Percentiles rank a stretch among this genome's conserved stretches.
Conservation (phyloP, 2,113 vertebrate species). For the Psilopogon haemacephalus region DNA sequence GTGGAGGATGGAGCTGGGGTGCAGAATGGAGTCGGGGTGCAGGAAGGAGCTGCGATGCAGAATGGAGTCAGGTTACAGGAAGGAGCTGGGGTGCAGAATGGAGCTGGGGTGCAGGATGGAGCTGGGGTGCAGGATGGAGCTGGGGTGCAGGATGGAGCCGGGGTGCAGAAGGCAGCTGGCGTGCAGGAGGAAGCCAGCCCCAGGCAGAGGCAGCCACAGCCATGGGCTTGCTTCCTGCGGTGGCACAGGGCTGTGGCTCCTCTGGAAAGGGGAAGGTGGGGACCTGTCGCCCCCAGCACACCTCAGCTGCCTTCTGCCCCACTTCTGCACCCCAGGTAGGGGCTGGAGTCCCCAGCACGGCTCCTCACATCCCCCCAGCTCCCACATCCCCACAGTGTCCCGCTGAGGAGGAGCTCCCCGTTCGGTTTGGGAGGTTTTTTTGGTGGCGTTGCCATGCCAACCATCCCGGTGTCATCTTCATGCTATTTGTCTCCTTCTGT, state of each 20-base stretch:
- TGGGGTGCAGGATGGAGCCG: accelerated
- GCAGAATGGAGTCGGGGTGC: no score
- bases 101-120: background rate
- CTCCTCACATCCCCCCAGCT: background rate
- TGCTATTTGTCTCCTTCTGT: background rate
- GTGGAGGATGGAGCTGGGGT: no score
- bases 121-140: background rate
- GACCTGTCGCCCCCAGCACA: accelerated
- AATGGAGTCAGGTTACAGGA: no score
- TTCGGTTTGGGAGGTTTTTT: background rate
- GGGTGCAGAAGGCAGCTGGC: background rate
- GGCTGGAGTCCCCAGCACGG: background rate
- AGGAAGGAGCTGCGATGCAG: no score
- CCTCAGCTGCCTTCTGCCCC: background rate
- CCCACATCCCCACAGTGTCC: background rate
- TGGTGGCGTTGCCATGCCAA: constrained; percentile 16
- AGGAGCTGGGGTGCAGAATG: no score
- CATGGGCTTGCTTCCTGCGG: background rate
- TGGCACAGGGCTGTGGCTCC: background rate
- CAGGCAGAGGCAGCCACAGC: background rate
- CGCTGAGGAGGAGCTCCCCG: background rate
- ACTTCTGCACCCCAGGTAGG: background rate
- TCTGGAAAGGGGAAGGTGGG: background rate
- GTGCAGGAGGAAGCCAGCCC: background rate
- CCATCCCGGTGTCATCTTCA: constrained; percentile 17